Evolutionary conservation across 2,888 invertebrate species (phyloP).

Genomic region (Eutolmus rufibarbis): DNA sequence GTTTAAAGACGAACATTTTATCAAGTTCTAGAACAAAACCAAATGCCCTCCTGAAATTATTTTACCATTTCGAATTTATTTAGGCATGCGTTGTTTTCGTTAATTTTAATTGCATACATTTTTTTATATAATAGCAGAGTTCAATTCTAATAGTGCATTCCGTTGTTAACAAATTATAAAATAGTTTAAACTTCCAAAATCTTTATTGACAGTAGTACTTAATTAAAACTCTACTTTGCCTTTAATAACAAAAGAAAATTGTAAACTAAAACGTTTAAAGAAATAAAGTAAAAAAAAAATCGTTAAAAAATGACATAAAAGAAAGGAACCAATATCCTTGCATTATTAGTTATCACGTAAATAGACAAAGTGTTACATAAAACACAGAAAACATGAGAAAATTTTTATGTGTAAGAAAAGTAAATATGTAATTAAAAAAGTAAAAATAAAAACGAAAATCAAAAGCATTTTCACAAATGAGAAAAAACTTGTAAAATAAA

Average conservation of each 20-base stretch:
- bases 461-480: constrained; percentile 33
- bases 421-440: background rate
- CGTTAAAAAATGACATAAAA: constrained; percentile 25
- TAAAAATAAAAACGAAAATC: background rate
- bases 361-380: constrained; percentile 38
- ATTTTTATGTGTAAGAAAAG: background rate
- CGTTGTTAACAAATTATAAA: background rate
- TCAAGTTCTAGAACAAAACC: background rate
- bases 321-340: constrained; percentile 49
- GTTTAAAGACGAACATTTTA: background rate
- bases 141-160: background rate
- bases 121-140: background rate
- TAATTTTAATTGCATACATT: background rate
- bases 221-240: background rate
- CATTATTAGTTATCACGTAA: constrained; percentile 45
- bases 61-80: background rate
- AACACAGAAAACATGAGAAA: background rate
- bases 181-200: background rate
- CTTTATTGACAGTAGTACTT: background rate
- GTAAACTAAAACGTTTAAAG: background rate
- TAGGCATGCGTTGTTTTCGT: background rate
- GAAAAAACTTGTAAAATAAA: background rate
- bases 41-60: background rate
- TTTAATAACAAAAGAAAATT: background rate
- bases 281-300: background rate